A percentile compares a stretch with the other conserved stretches of the same genome.
These are phyloP conservation scores for Pammene fasciana DNA, from an alignment of 2,888 invertebrate species.

Conservation along the genomic window DNA sequence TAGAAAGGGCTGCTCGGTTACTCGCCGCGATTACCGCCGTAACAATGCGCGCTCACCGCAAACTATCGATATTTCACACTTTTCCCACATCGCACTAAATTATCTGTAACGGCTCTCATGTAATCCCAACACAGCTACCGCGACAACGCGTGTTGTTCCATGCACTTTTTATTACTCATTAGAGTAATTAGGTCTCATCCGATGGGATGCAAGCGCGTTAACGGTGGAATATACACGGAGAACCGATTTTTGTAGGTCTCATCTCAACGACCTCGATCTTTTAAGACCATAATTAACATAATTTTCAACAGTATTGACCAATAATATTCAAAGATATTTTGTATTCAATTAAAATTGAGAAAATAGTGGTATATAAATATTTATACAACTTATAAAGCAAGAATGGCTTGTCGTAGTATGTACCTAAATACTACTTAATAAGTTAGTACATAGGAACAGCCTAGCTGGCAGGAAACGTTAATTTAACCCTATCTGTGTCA, in stretches of 20 bases:
- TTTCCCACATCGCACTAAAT: conserved; percentile 64
- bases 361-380: too few relatives aligned
- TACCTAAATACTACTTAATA: conserved; percentile 34
- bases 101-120: conserved; percentile 64
- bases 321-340: too few relatives aligned
- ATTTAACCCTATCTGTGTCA: conserved; percentile 68
- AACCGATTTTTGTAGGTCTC: too few relatives aligned
- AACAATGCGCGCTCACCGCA: conserved; percentile 61
- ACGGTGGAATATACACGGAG: conserved; percentile 31
- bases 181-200: conserved; percentile 30
- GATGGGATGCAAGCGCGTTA: conserved; percentile 39
- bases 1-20: conserved; percentile 30
- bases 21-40: conserved; percentile 43
- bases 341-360: too few relatives aligned
- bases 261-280: too few relatives aligned
- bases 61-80: conserved; percentile 71
- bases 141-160: conserved; percentile 52
- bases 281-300: too few relatives aligned
- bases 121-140: conserved; percentile 49
- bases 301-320: too few relatives aligned
- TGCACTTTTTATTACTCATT: conserved; percentile 18
- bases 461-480: conserved; percentile 59
- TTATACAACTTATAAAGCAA: not conserved
- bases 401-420: not conserved
- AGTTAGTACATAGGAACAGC: conserved; percentile 47